phyloP scores from a whole-genome alignment of 2,113 vertebrate species.

The Amazona guildingii region DNA sequence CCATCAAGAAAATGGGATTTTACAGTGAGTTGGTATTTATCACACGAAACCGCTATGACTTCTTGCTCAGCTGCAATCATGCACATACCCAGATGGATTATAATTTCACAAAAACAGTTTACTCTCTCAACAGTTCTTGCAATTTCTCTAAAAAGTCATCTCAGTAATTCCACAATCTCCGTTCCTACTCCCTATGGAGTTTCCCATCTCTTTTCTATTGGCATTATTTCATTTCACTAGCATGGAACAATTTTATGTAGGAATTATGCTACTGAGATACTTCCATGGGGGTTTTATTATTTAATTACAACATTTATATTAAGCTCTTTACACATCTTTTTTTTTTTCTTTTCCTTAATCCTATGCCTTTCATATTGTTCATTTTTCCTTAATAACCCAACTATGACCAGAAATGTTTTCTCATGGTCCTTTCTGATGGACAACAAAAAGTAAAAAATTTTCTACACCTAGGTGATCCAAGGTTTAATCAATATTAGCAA shows the following conservation, averaged over 20 bases:
- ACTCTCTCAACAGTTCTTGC: slow-evolving; percentile 27
- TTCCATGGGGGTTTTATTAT: not conserved
- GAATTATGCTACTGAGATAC: not conserved
- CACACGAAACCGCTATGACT: slow-evolving; percentile 39
- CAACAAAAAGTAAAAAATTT: not conserved
- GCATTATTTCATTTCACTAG: not conserved
- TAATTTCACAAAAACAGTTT: slow-evolving; percentile 41
- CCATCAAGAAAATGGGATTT: slow-evolving; percentile 22
- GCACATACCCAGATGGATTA: slow-evolving; percentile 55
- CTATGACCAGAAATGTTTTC: not conserved
- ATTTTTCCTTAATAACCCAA: not conserved
- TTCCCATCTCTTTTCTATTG: not conserved
- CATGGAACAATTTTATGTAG: not conserved
- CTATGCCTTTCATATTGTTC: not conserved
- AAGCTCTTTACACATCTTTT: not conserved
- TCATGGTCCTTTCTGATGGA: not conserved
- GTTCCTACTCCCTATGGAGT: not conserved
- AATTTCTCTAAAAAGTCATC: slow-evolving; percentile 38
- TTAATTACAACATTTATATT: not conserved
- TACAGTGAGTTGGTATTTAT: slow-evolving; percentile 54
- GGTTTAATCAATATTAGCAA: not conserved
- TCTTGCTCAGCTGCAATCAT: slow-evolving; percentile 36
- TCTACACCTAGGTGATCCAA: not conserved
- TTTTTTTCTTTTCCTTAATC: not conserved
- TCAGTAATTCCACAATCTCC: slow-evolving; percentile 9